Percentiles rank a stretch among this genome's conserved stretches.
These are phyloP conservation scores for Euplagia quadripunctaria DNA, from an alignment of 2,888 invertebrate genomes.

Conservation along the genomic window DNA sequence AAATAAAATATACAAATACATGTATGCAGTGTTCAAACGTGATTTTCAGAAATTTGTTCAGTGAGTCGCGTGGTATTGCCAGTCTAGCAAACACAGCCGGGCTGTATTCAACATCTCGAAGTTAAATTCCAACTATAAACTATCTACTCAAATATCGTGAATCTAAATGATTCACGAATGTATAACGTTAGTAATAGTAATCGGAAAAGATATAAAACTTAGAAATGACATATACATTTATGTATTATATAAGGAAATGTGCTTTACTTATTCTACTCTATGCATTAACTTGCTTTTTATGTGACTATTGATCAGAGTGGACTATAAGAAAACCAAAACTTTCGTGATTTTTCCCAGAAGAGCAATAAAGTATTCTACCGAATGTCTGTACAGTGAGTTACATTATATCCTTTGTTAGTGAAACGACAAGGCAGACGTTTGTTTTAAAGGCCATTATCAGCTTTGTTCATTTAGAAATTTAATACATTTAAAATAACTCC, in stretches of 20 bases:
- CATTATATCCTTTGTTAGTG: conserved; percentile 39
- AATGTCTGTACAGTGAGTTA: conserved; percentile 46
- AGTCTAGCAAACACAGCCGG: conserved; percentile 59
- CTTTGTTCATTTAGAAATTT: conserved; percentile 32
- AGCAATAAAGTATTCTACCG: conserved; percentile 56
- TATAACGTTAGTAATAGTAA: background rate
- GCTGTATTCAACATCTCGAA: conserved; percentile 48
- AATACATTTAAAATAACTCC: conserved; percentile 23
- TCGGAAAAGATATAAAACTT: conserved; percentile 22
- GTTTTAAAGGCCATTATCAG: conserved; percentile 28
- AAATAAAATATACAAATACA: conserved; percentile 63
- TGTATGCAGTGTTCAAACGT: conserved; percentile 65
- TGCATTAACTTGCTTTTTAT: conserved; percentile 54
- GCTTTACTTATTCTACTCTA: conserved; percentile 43
- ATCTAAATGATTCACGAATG: conserved; percentile 24
- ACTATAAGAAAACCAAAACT: conserved; percentile 59
- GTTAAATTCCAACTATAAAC: conserved; percentile 51
- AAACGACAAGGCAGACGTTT: conserved; percentile 42
- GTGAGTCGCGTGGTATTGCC: conserved; percentile 64
- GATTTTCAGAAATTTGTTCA: conserved; percentile 71
- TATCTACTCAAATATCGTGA: conserved; percentile 22
- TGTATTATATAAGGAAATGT: background rate
- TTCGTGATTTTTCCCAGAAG: conserved; percentile 54
- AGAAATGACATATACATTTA: background rate
- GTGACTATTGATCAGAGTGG: conserved; percentile 51